Evolutionary conservation across 1,140 invertebrate species (phyloP).

Genomic region (Ditylenchus dipsaci): DNA sequence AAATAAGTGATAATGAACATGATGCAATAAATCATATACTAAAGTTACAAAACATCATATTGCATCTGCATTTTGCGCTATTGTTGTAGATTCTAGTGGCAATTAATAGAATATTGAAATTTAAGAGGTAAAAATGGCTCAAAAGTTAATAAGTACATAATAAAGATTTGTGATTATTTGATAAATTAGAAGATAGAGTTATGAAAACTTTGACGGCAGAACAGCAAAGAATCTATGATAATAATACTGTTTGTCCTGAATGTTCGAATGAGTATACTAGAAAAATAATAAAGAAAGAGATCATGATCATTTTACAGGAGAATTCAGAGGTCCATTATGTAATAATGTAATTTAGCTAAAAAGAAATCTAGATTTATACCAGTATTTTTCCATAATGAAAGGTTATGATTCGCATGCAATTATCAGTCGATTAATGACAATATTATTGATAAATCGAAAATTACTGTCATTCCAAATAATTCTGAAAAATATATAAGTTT

Average conservation of each 20-base stretch:
- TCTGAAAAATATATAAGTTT: constrained; percentile 37
- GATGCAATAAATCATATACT: constrained; percentile 10
- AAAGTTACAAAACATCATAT: constrained; percentile 18
- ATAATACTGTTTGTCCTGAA: constrained; percentile 6
- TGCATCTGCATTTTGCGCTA: constrained; percentile 21
- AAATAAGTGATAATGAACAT: constrained; percentile 9
- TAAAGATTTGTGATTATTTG: constrained; percentile 21
- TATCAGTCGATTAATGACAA: constrained; percentile 56
- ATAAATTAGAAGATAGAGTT: constrained; percentile 25
- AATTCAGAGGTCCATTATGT: constrained; percentile 20
- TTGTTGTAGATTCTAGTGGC: constrained; percentile 14
- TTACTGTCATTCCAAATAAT: constrained; percentile 26
- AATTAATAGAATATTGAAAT: constrained; percentile 26
- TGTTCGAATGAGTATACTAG: constrained; percentile 20
- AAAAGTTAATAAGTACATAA: constrained; percentile 29
- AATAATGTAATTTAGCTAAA: constrained; percentile 16
- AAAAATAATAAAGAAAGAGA: constrained; percentile 27
- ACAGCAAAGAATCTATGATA: constrained; percentile 18
- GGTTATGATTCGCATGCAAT: constrained; percentile 33
- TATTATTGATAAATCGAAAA: constrained; percentile 10
- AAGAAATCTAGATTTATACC: constrained; percentile 29
- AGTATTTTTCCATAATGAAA: constrained; percentile 40
- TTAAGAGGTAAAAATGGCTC: constrained; percentile 9
- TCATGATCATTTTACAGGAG: constrained; percentile 30
- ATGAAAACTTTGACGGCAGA: constrained; percentile 23